Evolutionary conservation across 1,140 invertebrate species (phyloP), one percentile per base, ranked within the genome.

Genomic region (Gonatopus flavifemur): DNA sequence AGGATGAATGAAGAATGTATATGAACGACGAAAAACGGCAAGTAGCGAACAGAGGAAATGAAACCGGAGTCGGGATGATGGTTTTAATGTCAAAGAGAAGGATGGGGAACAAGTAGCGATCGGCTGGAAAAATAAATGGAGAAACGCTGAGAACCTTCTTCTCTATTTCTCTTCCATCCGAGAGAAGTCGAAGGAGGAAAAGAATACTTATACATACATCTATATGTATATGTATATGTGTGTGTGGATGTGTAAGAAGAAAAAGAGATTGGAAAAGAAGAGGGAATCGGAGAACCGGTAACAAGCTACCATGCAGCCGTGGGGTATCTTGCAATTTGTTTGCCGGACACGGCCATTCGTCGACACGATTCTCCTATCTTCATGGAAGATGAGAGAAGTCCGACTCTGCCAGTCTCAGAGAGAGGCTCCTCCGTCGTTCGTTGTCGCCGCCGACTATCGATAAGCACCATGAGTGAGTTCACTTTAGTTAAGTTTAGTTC

Each of bases 291-390:
- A 35, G 33, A 54, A 45, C 28, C 45, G 57, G 60, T 67, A 67
- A 74, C 63, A 65, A 67, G 67, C 67, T 75, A 72, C 71, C 71
- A 67, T 59, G 57, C 63, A 57, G 55, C 60, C 47, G 55, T 52
- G 57, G 66, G 57, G 62, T 72, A 74, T 72, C 69, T 69, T 43
- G 73, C 72, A 77, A 77, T 77, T 77, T 77, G 74, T 77, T 75
- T 75, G 68, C 71, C 64, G 52, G 69, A 69, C 72, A 72, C 64
- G 67, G 69, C 71, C 71, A 75, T 73, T 74, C 72, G 65, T 75
- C 70, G 71, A 69, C 72, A 67, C 66, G 70, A 67, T 68, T 74
- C 68, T 68, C 64, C 70, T 74, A 72, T 74, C 70, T 74, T 66
- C 53, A 53, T 59, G 52, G 50, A 67, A 71, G 70, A 76, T 72